phyloP scores from a whole-genome alignment of 2,797 vertebrate species.

The Leptoclinus maculatus region DNA sequence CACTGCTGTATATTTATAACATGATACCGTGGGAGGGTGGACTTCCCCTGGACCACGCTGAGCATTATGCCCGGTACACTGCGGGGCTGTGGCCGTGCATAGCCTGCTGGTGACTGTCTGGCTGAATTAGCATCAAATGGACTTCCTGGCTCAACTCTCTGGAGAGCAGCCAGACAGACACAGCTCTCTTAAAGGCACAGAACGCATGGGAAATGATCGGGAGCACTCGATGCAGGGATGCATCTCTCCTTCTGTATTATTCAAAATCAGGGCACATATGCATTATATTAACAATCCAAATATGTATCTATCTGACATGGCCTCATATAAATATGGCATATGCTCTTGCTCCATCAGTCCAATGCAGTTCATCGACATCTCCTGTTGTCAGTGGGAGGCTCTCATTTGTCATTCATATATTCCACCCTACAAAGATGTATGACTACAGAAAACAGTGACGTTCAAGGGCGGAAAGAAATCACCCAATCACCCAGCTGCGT shows the following conservation, averaged over 20 bases:
- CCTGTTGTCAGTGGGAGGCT: not conserved
- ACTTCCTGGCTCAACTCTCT: constrained; percentile 58
- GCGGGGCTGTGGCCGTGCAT: constrained; percentile 42
- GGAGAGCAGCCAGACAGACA: constrained; percentile 46
- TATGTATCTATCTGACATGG: not conserved
- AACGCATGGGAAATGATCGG: not conserved
- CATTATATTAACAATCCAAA: not conserved
- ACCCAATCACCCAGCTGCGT: not conserved
- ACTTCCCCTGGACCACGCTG: constrained; percentile 43
- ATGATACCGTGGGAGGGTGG: constrained; percentile 37
- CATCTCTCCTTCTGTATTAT: constrained; percentile 13
- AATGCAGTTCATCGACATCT: not conserved
- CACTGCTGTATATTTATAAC: constrained; percentile 37
- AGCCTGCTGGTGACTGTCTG: constrained; percentile 47
- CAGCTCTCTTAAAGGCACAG: constrained; percentile 44
- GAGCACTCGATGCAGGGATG: constrained; percentile 1
- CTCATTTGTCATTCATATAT: not conserved
- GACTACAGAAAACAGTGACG: not conserved
- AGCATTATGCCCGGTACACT: constrained; percentile 9
- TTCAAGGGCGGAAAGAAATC: not conserved
- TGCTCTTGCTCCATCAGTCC: not conserved
- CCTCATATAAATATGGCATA: not conserved
- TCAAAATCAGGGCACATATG: not conserved
- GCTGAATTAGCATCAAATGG: constrained; percentile 57
- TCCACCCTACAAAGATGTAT: not conserved